phyloP scores from a whole-genome alignment of 2,888 invertebrate genomes.

The Podabrus alpinus region DNA sequence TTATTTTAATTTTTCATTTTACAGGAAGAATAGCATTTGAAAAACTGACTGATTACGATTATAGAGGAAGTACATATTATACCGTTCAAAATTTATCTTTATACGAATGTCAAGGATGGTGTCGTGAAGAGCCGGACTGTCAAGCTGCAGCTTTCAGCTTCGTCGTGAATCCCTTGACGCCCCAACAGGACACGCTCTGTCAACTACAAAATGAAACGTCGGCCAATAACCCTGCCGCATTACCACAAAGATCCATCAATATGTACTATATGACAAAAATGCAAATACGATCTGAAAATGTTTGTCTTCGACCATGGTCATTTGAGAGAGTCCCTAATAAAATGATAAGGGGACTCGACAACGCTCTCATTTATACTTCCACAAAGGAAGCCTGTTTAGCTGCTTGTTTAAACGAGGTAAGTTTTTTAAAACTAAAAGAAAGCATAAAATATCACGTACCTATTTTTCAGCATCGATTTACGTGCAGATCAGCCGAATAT shows the following conservation, averaged over 20 bases:
- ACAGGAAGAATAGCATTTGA: constrained; percentile 87
- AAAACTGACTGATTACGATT: constrained; percentile 90
- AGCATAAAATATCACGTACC: neutral
- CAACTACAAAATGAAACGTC: constrained; percentile 91
- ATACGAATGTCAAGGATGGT: constrained; percentile 95
- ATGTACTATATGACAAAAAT: constrained; percentile 96
- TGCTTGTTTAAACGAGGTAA: constrained; percentile 88
- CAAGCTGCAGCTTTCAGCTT: constrained; percentile 93
- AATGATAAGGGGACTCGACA: constrained; percentile 87
- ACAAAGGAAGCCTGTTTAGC: constrained; percentile 93
- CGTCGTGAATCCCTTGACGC: constrained; percentile 88
- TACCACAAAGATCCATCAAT: constrained; percentile 82
- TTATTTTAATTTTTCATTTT: neutral
- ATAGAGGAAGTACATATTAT: constrained; percentile 88
- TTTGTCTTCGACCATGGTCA: constrained; percentile 89
- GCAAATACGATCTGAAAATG: constrained; percentile 87
- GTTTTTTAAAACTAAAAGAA: constrained; percentile 1
- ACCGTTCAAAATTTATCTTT: constrained; percentile 89
- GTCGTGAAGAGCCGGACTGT: constrained; percentile 88
- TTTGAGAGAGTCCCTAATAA: constrained; percentile 93
- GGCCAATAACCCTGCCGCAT: constrained; percentile 85
- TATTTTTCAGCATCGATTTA: constrained; percentile 76
- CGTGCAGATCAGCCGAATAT: constrained; percentile 90
- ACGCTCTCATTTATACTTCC: constrained; percentile 89
- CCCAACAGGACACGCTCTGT: constrained; percentile 89